Base-by-base conservation (phyloP, 2,113 vertebrate genomes). In the Charadrius vociferus region DNA sequence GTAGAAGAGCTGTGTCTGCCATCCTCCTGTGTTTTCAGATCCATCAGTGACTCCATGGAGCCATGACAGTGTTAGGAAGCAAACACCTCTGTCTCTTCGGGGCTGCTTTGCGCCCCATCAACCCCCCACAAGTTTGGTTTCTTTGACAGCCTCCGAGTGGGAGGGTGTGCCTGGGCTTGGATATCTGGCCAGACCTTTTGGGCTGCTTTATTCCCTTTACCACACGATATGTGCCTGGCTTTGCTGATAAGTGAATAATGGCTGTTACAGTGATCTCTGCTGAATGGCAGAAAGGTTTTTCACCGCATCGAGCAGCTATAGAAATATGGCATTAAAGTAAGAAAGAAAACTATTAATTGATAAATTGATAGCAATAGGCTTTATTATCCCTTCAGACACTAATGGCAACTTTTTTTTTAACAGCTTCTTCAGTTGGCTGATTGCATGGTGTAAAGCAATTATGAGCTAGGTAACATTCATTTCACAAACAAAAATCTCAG, bases 341-440 rank as follows among this genome's bases (percentile, higher is more conserved):
- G 79, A 73, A 39, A 81, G 55, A 93, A 88, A 87, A 29, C 30
- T 24, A 37, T 5, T 29, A 77, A 26, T 43, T 43, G 41, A 43
- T 50, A 77, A 96, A 88, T 52, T 62, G 55, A 13, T 65, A 72
- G 73, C 36, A 62, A 68, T 81, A 81, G 45, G 47, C 55, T 93
- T 93, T 85, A 66, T 95, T 90, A 88, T 47, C 41, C 56, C 19
- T 94, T 92, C 50, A 92, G 92, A 92, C n/a, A 58, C 55, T 67
- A 77, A 88, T 32, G 45, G 56, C 45, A 68, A 26, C 43, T 87
- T 90, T 90, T 94, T 94, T 93, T 91, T 70, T 63, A 94, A 70
- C 79, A 74, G n/a, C 52, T 78, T 90, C 78, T 82, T 92, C 82
- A 43, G 90, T 1, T 91, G 82, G 39, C 63, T 86, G 88, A 58